phyloP scores from a whole-genome alignment of 2,888 invertebrate species.

The Agonopterix arenella region DNA sequence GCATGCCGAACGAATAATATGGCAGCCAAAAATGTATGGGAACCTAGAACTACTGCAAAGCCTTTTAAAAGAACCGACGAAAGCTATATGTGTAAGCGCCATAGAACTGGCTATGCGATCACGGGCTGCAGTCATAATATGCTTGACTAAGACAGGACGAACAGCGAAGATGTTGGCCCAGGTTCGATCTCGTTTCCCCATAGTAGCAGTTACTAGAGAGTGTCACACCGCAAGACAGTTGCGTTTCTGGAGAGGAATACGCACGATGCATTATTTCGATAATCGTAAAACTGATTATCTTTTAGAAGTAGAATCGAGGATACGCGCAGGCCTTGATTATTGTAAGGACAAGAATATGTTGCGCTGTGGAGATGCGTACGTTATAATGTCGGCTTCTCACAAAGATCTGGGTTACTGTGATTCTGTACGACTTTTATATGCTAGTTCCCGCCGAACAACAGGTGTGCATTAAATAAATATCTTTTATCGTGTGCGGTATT shows the following conservation, averaged over 20 bases:
- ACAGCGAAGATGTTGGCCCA: conserved; percentile 83
- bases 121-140: conserved; percentile 78
- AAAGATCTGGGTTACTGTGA: conserved; percentile 62
- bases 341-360: conserved; percentile 61
- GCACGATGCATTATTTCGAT: conserved; percentile 72
- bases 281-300: conserved; percentile 40
- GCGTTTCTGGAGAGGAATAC: conserved; percentile 68
- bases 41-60: conserved; percentile 79
- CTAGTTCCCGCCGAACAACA: conserved; percentile 35
- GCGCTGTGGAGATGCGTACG: conserved; percentile 58
- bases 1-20: conserved; percentile 91
- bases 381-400: conserved; percentile 53
- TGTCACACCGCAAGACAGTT: conserved; percentile 81
- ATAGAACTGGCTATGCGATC: conserved; percentile 58
- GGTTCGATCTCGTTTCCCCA: conserved; percentile 83
- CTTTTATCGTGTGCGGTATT: no score
- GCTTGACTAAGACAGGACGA: conserved; percentile 84
- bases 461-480: no score
- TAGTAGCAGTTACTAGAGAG: conserved; percentile 83
- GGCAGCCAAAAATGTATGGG: conserved; percentile 87
- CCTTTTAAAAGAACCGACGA: conserved; percentile 71
- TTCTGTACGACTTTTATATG: conserved; percentile 53
- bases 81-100: conserved; percentile 70
- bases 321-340: conserved; percentile 58
- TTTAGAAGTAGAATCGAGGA: conserved; percentile 52